Evolutionary conservation across 2,888 invertebrate genomes (phyloP), one percentile per base, ranked within the genome.

Genomic region (Tenthredo scrophulariae): DNA sequence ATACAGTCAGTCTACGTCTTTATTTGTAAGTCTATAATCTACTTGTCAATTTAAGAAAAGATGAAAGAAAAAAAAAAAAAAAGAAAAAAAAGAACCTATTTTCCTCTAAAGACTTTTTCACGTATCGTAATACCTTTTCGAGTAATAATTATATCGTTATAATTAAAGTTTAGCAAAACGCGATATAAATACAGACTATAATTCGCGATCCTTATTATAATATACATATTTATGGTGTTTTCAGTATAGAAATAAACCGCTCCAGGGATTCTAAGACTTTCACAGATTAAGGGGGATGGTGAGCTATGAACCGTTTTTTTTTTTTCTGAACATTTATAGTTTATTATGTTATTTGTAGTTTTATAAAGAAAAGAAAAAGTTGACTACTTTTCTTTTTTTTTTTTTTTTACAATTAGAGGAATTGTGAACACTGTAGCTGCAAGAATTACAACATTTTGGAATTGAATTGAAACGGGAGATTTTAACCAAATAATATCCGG

Each of bases 91-190:
- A 90, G 87, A 90, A 90, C 89, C 89, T 92, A 92, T 92, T 92
- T 91, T 91, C 90, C 89, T 92, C 91, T 90, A 91, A 92, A 91
- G 89, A 91, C 90, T 91, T 92, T 91, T 92, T 92, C 83, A 83
- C 83, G 67, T 83, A 83, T 83, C 83, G 83, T 83, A 80, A 33
- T 22, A 13, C 40, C 65, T 70, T 43, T 74, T 74, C 72, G 72
- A 74, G 43, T 74, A 74, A 74, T 74, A 43, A 29, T 83, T 67
- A 67, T 67, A 67, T 29, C 67, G 26, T 62, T 26, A 62, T 33
- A 26, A 13, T 67, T 67, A 33, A 67, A 33, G 33, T 67, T 67
- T 33, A 67, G 67, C 29, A 33, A 33, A 33, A 67, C 67, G 67
- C 67, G 29, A 22, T 22, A 67, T 67, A 33, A 67, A 18, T 5